Evolutionary conservation across 2,113 vertebrate genomes (phyloP), one percentile per base, ranked within the genome.

Genomic region (Aix galericulata): DNA sequence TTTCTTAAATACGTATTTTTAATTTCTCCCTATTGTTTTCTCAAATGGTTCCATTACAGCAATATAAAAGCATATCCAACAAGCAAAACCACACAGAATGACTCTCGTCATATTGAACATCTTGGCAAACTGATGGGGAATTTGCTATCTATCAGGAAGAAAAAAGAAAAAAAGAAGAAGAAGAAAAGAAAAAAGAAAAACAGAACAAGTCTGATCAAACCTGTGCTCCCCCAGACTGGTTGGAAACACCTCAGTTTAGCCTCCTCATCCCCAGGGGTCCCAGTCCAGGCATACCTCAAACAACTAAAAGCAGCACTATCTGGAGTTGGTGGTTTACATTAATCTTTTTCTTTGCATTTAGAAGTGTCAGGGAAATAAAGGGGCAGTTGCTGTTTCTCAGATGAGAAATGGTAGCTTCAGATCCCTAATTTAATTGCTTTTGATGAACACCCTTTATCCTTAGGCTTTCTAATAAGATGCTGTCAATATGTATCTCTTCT

Each of bases 1-100:
- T 89, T 58, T 82, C 91, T 92, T 76, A 96, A 95, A 91, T 94
- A 89, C 60, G 23, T 90, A 90, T 82, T 95, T 96, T 94, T 95
- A 90, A 94, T 96, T 94, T 96, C 27, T 94, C 82, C 73, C 92
- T 79, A 83, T 96, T 94, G 92, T 96, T 95, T 92, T 69, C 88
- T 96, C 81, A 88, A 66, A 90, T 88, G 88, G 66, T 44, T 87
- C 73, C 84, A 71, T 78, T 90, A 91, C 60, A 94, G 88, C 38
- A 91, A 80, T 91, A 91, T 85, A 67, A 93, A 84, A 88, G 53
- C 85, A 82, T 89, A 96, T 86, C 85, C 68, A 88, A 63, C 50
- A 76, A 77, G n/a, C 15, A 93, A 90, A 94, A 60, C 69, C 86
- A 84, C 71, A 68, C 56, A 88, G 91, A 94, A 87, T 14, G 0